Base-by-base conservation (phyloP, 2,888 invertebrate species). In the Trichogramma dendrolimi region DNA sequence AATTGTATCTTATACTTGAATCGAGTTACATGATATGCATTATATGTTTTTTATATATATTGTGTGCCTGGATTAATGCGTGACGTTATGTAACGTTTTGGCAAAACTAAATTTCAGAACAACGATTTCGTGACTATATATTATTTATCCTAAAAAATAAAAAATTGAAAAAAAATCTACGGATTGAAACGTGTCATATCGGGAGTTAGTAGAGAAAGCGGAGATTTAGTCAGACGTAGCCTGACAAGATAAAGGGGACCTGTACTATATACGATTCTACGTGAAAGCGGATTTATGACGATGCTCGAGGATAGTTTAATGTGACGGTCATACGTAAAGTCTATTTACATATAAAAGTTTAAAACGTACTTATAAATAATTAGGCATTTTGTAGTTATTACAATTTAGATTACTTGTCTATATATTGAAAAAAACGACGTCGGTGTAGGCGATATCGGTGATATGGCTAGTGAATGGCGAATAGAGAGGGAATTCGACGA, bases 111-210 rank as follows among this genome's bases (percentile, higher is more conserved):
- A 48, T 48, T 53, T 55, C 44, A 47, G 40, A 59, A 63, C 60
- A 63, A 60, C 61, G 63, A 63, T 41, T 57, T 39, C 46, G 50
- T 63, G 47, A 55, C 55, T 52, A 59, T 47, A 27, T 42, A 39
- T 43, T 58, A 57, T 49, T 57, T 57, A 10, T 56, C 43, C 2
- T 27, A 27, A 46, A 46, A 8, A 11, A 46, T 46, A 46, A 46
- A 46, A 10, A 46, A 46, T 46, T n/a, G 46, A 46, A 46, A 8
- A 11, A 10, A 11, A 10, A 46, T 10, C 46, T n/a, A 11, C 8
- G 46, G 10, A 46, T 46, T n/a, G 39, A 51, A 39, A 38, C n/a
- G 38, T 41, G 27, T 10, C 11, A 7, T 11, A 41, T 2, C 38
- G 43, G 27, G 6, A 43, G 6, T n/a, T 40, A 61, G 56, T 61